A percentile compares a stretch with the other conserved stretches of the same genome.
phyloP scores from a whole-genome alignment of 2,797 vertebrate species.

The Eulemur coronatus region DNA sequence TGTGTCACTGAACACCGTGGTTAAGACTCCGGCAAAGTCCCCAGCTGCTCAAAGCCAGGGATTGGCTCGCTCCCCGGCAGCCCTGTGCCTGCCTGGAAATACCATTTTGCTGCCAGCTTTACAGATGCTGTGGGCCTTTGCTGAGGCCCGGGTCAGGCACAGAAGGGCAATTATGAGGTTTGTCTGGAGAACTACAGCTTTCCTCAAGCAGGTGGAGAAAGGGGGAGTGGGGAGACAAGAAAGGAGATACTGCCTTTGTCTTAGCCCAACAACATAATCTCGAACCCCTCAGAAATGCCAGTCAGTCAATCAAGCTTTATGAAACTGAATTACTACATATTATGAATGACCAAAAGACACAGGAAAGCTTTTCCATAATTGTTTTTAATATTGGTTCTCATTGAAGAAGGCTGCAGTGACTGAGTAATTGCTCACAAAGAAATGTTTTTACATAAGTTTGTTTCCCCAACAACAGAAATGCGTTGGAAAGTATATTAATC shows the following conservation, averaged over 20 bases:
- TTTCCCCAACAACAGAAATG: conserved; percentile 34
- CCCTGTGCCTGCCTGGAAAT: conserved; percentile 85
- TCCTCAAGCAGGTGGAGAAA: conserved; percentile 73
- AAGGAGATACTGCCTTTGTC: conserved; percentile 55
- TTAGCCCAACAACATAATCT: conserved; percentile 36
- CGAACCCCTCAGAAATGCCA: neutral
- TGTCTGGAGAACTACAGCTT: conserved; percentile 26
- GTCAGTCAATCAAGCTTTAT: conserved; percentile 15
- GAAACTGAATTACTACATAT: conserved; percentile 55
- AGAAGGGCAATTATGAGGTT: conserved; percentile 75
- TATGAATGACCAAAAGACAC: neutral
- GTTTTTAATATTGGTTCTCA: conserved; percentile 38
- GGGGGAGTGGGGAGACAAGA: neutral
- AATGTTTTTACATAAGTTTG: neutral
- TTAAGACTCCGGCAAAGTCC: conserved; percentile 80
- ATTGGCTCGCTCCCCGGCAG: conserved; percentile 79
- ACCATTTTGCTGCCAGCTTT: conserved; percentile 83
- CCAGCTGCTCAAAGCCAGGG: conserved; percentile 87
- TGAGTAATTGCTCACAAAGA: neutral
- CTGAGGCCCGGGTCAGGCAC: conserved; percentile 77
- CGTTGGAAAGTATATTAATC: neutral
- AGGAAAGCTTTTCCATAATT: neutral
- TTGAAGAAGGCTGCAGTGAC: neutral
- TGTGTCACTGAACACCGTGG: conserved; percentile 83
- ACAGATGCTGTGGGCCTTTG: conserved; percentile 82